Percentiles rank a stretch among this genome's conserved stretches.
Conservation (phyloP, 2,797 vertebrate genomes). For the Alcedo quadribrachys region DNA sequence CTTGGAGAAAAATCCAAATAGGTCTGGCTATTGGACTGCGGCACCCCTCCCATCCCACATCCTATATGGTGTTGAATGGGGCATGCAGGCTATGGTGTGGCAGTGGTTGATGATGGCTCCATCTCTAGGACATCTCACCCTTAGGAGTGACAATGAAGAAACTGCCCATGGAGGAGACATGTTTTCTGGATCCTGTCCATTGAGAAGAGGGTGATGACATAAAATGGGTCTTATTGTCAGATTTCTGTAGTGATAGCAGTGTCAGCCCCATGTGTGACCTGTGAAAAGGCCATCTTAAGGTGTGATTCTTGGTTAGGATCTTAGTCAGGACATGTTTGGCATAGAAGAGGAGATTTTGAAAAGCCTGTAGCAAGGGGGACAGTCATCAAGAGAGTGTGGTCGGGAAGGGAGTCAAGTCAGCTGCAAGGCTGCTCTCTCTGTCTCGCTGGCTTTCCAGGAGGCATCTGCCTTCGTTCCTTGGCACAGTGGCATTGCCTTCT, state of each 20-base stretch:
- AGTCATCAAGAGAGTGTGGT: background rate
- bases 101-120: background rate
- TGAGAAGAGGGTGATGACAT: background rate
- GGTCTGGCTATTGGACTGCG: rapidly evolving
- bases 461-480: rapidly evolving
- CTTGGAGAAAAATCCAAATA: background rate
- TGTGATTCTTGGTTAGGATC: background rate
- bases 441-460: background rate
- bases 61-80: background rate
- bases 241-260: background rate
- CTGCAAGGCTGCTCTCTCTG: background rate
- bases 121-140: background rate
- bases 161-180: background rate
- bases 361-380: background rate
- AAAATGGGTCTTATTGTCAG: background rate
- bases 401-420: background rate
- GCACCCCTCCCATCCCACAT: background rate
- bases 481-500: background rate
- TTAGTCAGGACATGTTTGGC: background rate
- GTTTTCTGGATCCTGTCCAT: background rate
- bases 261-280: background rate
- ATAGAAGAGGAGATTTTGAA: background rate
- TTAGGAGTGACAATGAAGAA: background rate
- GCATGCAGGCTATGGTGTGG: background rate
- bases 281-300: background rate